A percentile compares a stretch with the other conserved stretches of the same genome.
These are phyloP conservation scores for Drosophila tristis DNA, from an alignment of 1,140 invertebrate genomes.

Conservation along the genomic window DNA sequence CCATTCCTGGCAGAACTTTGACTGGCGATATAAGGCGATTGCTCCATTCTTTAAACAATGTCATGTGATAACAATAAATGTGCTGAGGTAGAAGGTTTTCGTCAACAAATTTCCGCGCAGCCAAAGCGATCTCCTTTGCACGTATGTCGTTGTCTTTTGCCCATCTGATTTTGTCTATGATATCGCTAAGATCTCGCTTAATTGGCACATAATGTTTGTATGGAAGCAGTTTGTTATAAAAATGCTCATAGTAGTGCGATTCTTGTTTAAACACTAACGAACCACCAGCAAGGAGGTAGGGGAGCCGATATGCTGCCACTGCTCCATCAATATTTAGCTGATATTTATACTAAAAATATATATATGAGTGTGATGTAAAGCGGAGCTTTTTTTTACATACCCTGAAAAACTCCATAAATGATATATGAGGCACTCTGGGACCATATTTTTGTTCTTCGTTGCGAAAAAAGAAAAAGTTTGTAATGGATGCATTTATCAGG, in stretches of 20 bases:
- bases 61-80: slow-evolving; percentile 95
- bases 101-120: slow-evolving; percentile 90
- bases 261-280: slow-evolving; percentile 96
- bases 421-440: slow-evolving; percentile 91
- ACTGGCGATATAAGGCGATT: slow-evolving; percentile 87
- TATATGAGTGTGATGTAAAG: not conserved
- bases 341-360: slow-evolving; percentile 94
- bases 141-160: slow-evolving; percentile 91
- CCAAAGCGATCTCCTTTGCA: slow-evolving; percentile 89
- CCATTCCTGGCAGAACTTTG: slow-evolving; percentile 89
- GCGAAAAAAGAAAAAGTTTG: slow-evolving; percentile 98
- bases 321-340: slow-evolving; percentile 97
- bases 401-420: slow-evolving; percentile 98
- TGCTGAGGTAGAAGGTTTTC: slow-evolving; percentile 93
- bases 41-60: slow-evolving; percentile 92
- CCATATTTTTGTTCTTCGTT: slow-evolving; percentile 94
- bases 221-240: slow-evolving; percentile 91
- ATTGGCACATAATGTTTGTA: slow-evolving; percentile 94
- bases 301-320: slow-evolving; percentile 97
- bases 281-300: slow-evolving; percentile 94
- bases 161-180: slow-evolving; percentile 92
- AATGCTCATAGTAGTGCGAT: slow-evolving; percentile 97
- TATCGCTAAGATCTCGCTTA: slow-evolving; percentile 91
- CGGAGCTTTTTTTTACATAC: slow-evolving; percentile 86
- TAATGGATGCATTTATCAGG: slow-evolving; percentile 95